These are phyloP conservation scores for Plagiodera versicolora DNA, from an alignment of 2,888 invertebrate genomes.

Conservation along the genomic window DNA sequence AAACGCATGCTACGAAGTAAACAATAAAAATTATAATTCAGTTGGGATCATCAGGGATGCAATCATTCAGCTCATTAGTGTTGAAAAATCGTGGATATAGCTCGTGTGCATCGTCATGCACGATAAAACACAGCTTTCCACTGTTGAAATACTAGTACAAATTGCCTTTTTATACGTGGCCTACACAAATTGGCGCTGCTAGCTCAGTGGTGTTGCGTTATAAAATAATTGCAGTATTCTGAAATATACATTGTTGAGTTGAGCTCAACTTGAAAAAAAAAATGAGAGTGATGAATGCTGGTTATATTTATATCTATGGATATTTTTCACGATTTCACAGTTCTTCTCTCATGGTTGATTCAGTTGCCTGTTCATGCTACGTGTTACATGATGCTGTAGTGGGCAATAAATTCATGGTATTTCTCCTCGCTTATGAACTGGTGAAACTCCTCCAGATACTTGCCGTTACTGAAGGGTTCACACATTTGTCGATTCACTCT, in stretches of 20 bases:
- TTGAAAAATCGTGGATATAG: slow-evolving; percentile 22
- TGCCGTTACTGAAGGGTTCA: too few species aligned
- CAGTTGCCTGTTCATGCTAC: too few species aligned
- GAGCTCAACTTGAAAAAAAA: too few species aligned
- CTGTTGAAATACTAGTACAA: slow-evolving; percentile 42
- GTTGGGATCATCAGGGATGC: slow-evolving; percentile 8
- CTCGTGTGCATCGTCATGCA: slow-evolving; percentile 29
- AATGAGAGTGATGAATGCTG: too few species aligned
- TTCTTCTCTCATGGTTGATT: too few species aligned
- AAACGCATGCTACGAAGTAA: background rate
- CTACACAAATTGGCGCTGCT: slow-evolving; percentile 40
- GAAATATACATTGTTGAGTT: background rate
- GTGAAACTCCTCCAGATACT: too few species aligned
- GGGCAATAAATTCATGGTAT: too few species aligned
- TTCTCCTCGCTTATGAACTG: too few species aligned
- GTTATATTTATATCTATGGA: too few species aligned
- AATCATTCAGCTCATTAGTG: slow-evolving; percentile 26
- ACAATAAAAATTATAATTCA: slow-evolving; percentile 5
- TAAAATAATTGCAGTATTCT: background rate
- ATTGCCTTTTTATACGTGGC: slow-evolving; percentile 45
- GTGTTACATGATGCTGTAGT: too few species aligned
- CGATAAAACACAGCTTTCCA: slow-evolving; percentile 37
- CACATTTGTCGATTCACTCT: too few species aligned
- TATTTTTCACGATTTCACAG: too few species aligned
- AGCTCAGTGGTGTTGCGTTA: slow-evolving; percentile 13